Evolutionary conservation across 2,113 vertebrate species (phyloP).

Genomic region (Sminthopsis crassicaudata): DNA sequence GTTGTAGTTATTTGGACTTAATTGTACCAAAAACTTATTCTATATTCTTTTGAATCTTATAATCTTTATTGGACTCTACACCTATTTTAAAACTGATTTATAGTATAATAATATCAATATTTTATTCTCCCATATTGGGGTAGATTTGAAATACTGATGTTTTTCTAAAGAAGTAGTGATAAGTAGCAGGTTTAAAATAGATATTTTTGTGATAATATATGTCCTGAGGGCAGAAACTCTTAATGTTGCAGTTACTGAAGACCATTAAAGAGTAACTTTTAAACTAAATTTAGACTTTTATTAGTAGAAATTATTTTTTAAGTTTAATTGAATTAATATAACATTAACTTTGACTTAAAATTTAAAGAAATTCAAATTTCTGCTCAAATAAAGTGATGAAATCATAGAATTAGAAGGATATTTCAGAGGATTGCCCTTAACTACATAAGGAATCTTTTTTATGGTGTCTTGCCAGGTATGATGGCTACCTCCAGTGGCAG

Average conservation of each 20-base stretch:
- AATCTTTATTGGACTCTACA: background rate
- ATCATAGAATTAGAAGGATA: background rate
- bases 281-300: background rate
- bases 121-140: background rate
- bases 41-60: background rate
- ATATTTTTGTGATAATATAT: background rate
- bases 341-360: background rate
- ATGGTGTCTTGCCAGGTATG: too few species aligned
- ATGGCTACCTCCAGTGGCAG: background rate
- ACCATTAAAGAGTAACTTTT: background rate
- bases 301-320: background rate
- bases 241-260: background rate
- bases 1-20: conserved; percentile 14
- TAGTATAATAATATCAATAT: background rate
- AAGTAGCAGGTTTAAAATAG: background rate
- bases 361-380: background rate
- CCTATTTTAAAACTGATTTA: background rate
- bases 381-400: background rate
- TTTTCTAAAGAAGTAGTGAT: background rate
- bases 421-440: background rate
- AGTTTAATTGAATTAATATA: background rate
- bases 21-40: background rate
- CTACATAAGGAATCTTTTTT: background rate
- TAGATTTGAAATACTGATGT: background rate
- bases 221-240: background rate